Evolutionary conservation across 2,888 invertebrate species (phyloP), one percentile per base, ranked within the genome.

Genomic region (Acanthoscelides obtectus): DNA sequence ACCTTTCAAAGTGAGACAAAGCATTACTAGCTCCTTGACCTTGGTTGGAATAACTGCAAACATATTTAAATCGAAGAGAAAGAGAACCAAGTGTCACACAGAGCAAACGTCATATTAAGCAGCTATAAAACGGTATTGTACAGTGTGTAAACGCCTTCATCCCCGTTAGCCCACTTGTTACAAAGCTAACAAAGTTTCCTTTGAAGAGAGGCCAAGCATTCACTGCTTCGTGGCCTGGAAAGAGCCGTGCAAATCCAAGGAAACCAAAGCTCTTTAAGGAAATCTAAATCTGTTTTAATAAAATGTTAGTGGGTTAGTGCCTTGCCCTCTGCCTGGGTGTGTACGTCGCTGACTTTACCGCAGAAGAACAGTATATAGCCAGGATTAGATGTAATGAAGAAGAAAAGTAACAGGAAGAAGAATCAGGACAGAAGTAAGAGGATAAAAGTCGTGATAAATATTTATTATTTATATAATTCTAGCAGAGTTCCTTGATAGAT

Each of bases 21-120:
- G 83, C 80, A 83, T 84, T 84, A 84, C 83, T 80, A 81, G 81
- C 80, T 82, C 80, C 83, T 82, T 84, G 84, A 83, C 80, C 83
- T 83, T 84, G 85, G 85, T 86, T 85, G 85, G 85, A 85, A 86
- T 86, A 86, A 86, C 85, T 86, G 85, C 85, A 82, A 81, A 84
- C 83, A 85, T 84, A 85, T 84, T 85, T 84, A 85, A 85, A 84
- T 82, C 80, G 79, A 79, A 78, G 81, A 82, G 80, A n/a, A n/a
- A 79, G 78, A 74, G 73, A 82, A 83, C 82, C 81, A 83, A 82
- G 22, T 81, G 81, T 80, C 76, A 73, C 75, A 71, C 78, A 81
- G 76, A 70, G 73, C n/a, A n/a, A n/a, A n/a, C n/a, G n/a, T n/a
- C n/a, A n/a, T n/a, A n/a, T n/a, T n/a, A n/a, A n/a, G n/a, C n/a